Evolutionary conservation across 2,888 invertebrate species (phyloP), one percentile per base, ranked within the genome.

Genomic region (Acleris sparsana): DNA sequence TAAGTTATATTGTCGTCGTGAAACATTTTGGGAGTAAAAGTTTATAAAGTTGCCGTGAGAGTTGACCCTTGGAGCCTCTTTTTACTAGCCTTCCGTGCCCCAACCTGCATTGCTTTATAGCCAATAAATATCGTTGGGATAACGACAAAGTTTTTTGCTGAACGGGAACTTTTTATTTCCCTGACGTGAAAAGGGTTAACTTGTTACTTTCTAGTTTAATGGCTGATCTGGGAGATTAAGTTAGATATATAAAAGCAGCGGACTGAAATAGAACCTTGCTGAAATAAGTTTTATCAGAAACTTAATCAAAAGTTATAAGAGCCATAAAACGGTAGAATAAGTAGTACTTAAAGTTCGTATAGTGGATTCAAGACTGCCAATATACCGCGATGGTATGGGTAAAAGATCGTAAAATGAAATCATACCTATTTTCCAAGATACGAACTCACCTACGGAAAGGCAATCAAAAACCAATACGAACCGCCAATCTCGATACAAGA

Each of bases 381-480:
- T 53, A 53, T 39, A 39, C 39, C 3, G 13, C 39, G 39, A 39
- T 4, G 0, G 13, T 39, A 39, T 13, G n/a, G 48, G 57, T 66
- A 66, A 57, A 60, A 44, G 44, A n/a, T 29, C 51, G 59, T 53
- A 70, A 67, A 69, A 72, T 70, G 68, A 71, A 71, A 71, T 70
- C 72, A 63, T 69, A 63, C 69, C 67, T 72, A 73, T 70, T 72
- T 61, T 63, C 70, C 70, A 69, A 70, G 59, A 70, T 48, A 66
- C 64, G 69, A 59, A 72, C 71, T 71, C 71, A 71, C 78, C 73
- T 59, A 71, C 64, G 69, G 69, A 72, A 73, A 82, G 77, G 82
- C 84, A 87, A 89, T 89, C 89, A 87, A 85, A 88, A 84, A 83
- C 75, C 84, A 81, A 86, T 86, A 84, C 77, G 73, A 73, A 73